These are phyloP conservation scores for Oceanites oceanicus DNA, from an alignment of 2,113 vertebrate genomes.

Conservation along the genomic window DNA sequence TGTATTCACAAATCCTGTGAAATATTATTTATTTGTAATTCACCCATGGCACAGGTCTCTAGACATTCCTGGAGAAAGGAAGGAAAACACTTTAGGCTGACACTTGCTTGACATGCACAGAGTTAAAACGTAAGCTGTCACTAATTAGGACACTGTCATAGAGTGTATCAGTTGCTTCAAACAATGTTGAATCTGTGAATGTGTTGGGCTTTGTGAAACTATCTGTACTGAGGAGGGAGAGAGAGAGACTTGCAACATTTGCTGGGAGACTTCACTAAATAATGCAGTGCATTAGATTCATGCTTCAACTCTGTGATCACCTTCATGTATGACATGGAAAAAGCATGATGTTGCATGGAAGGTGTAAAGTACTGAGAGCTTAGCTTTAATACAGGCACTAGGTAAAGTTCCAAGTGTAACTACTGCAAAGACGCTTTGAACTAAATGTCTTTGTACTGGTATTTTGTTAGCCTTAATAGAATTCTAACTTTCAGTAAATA, in stretches of 20 bases:
- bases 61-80: background rate
- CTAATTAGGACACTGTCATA: background rate
- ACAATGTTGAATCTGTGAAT: background rate
- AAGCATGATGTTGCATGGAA: background rate
- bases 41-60: background rate
- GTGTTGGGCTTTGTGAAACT: background rate
- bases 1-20: background rate
- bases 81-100: background rate
- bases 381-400: background rate
- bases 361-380: background rate
- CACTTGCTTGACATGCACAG: background rate
- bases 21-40: background rate
- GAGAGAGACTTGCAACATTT: background rate
- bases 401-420: background rate
- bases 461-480: background rate
- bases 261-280: background rate
- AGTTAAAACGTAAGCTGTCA: background rate
- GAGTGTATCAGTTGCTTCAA: background rate
- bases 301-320: background rate
- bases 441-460: background rate
- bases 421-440: background rate
- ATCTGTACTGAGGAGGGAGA: background rate
- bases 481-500: background rate
- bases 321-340: background rate
- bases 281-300: background rate